phyloP scores from a whole-genome alignment of 2,113 vertebrate genomes.

The Mormyrus lacerda region DNA sequence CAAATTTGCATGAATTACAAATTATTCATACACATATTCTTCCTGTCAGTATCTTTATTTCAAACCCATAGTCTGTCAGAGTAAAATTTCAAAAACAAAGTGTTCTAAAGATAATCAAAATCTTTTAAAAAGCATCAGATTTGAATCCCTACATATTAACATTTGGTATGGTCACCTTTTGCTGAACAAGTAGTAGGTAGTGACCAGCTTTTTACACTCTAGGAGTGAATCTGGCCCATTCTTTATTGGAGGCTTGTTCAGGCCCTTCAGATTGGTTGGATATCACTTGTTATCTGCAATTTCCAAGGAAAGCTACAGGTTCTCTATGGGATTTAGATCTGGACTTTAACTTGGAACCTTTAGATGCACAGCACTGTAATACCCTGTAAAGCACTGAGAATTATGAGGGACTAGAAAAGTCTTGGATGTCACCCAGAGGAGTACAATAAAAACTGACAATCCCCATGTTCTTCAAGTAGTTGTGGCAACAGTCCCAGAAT shows the following conservation, averaged over 20 bases:
- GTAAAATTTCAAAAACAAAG: neutral
- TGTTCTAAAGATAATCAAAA: neutral
- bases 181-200: neutral
- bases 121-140: neutral
- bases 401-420: neutral
- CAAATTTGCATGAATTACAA: neutral
- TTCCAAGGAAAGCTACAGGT: neutral
- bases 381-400: neutral
- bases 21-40: neutral
- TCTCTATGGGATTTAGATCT: neutral
- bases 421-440: neutral
- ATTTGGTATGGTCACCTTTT: neutral
- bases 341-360: neutral
- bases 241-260: neutral
- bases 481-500: neutral
- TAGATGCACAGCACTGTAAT: neutral
- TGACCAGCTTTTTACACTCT: neutral
- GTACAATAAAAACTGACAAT: neutral
- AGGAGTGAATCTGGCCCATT: neutral
- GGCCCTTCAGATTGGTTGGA: neutral
- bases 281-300: neutral
- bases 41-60: neutral
- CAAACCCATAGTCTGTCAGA: neutral
- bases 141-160: neutral
- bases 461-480: neutral